Conservation (phyloP, 2,888 invertebrate genomes). For the Deilephila elpenor region DNA sequence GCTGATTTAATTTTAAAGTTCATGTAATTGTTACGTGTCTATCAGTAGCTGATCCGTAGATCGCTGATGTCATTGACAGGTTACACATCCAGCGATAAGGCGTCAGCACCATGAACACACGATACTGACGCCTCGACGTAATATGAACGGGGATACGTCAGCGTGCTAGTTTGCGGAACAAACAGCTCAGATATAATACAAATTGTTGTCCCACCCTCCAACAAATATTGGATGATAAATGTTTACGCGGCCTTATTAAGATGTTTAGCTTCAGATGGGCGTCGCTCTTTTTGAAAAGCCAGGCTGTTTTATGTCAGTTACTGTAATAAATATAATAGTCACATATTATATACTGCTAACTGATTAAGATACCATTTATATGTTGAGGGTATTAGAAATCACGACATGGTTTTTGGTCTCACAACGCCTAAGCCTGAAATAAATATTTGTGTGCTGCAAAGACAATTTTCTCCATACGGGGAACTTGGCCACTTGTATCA, state of each 20-base stretch:
- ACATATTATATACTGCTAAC: too few relatives aligned
- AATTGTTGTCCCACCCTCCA: background rate
- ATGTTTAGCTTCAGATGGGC: constrained; percentile 1
- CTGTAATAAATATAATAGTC: too few relatives aligned
- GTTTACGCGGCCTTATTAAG: constrained; percentile 5
- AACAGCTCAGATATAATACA: background rate
- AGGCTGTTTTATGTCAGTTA: too few relatives aligned
- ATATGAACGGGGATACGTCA: background rate
- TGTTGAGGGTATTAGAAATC: too few relatives aligned
- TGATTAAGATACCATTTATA: too few relatives aligned
- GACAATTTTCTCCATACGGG: too few relatives aligned
- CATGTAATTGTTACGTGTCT: too few relatives aligned
- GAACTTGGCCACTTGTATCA: too few relatives aligned
- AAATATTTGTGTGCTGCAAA: too few relatives aligned
- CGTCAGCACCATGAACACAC: background rate
- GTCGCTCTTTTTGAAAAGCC: background rate
- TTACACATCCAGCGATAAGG: background rate
- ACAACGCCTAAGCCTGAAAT: too few relatives aligned
- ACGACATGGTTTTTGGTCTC: too few relatives aligned
- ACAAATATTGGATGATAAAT: constrained; percentile 17
- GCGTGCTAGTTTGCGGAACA: background rate
- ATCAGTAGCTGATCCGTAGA: background rate
- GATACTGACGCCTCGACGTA: background rate
- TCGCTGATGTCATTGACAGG: background rate
- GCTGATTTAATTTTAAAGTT: too few relatives aligned